phyloP scores from a whole-genome alignment of 2,797 vertebrate species.

The Sebastes vulpes region DNA sequence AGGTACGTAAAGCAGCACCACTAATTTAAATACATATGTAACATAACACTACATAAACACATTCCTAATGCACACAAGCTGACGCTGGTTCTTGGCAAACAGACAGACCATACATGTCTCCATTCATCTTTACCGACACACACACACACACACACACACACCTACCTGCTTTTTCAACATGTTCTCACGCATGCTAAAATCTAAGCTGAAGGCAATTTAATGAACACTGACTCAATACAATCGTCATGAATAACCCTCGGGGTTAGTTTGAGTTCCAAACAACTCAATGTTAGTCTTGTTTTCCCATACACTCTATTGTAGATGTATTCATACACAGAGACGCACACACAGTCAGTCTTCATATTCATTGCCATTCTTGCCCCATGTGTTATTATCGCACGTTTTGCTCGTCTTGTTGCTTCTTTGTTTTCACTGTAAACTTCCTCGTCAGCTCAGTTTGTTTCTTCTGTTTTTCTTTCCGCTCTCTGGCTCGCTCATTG shows the following conservation, averaged over 20 bases:
- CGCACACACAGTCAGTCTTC: neutral
- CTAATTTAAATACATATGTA: neutral
- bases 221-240: neutral
- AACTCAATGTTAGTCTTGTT: neutral
- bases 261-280: neutral
- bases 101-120: neutral
- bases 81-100: neutral
- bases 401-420: neutral
- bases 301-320: neutral
- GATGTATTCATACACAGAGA: neutral
- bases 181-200: neutral
- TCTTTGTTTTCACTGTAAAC: neutral
- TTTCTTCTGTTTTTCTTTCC: constrained; percentile 54
- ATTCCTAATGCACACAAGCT: neutral
- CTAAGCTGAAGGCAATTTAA: neutral
- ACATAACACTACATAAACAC: neutral
- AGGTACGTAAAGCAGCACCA: constrained; percentile 81
- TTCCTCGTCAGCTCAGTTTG: constrained; percentile 9
- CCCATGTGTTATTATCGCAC: constrained; percentile 2
- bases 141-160: too few relatives aligned
- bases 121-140: neutral
- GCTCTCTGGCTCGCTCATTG: constrained; percentile 32
- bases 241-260: neutral
- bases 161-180: neutral
- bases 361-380: neutral